These are phyloP conservation scores for Gymnoscopelus braueri DNA, from an alignment of 2,797 vertebrate genomes.

Conservation along the genomic window DNA sequence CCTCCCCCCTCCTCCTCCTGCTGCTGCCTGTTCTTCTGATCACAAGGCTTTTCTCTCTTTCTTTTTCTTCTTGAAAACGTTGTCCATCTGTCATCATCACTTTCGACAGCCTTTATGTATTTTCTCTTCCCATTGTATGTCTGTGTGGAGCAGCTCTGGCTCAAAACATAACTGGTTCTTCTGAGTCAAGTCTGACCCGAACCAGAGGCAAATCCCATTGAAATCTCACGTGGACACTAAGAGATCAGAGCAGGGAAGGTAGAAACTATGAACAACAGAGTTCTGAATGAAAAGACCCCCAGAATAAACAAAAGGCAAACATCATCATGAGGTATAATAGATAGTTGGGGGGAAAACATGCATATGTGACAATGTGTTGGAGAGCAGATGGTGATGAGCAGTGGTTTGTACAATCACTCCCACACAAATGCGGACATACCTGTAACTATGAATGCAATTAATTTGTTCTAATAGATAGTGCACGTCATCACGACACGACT, in stretches of 20 bases:
- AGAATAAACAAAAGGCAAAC: neutral
- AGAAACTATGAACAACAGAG: neutral
- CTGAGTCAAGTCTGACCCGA: conserved; percentile 22
- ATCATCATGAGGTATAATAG: neutral
- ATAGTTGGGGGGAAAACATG: neutral
- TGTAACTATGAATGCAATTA: neutral
- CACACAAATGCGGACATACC: conserved; percentile 18
- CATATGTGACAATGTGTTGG: neutral
- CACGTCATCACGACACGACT: conserved; percentile 16
- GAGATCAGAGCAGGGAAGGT: neutral
- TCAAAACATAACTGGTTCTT: conserved; percentile 45
- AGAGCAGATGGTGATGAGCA: conserved; percentile 1
- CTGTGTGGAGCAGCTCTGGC: conserved; percentile 64
- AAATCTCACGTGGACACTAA: neutral
- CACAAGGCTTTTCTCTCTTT: conserved; percentile 68
- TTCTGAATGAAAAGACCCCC: neutral
- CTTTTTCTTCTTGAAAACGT: conserved; percentile 62
- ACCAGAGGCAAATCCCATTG: conserved; percentile 11
- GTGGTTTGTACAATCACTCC: neutral
- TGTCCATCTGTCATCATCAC: conserved; percentile 48
- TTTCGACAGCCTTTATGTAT: conserved; percentile 57
- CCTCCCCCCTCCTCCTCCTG: conserved; percentile 49
- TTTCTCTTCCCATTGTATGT: conserved; percentile 58
- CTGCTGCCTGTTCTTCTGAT: conserved; percentile 66
- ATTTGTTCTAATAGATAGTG: too few relatives aligned